phyloP scores from a whole-genome alignment of 2,888 invertebrate genomes.

The Corbicula japonica region DNA sequence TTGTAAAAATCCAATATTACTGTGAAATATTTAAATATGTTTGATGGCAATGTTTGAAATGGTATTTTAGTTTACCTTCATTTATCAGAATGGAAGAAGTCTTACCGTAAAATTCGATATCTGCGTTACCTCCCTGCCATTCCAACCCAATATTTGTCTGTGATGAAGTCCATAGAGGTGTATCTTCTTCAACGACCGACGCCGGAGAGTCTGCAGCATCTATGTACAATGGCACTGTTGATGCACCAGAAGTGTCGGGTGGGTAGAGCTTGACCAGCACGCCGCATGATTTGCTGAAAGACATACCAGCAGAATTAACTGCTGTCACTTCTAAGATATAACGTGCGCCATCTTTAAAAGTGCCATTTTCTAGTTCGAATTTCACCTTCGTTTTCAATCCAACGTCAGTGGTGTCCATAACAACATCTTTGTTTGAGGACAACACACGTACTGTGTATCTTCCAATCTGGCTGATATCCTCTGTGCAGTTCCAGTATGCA shows the following conservation, averaged over 20 bases:
- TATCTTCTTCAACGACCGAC: slow-evolving; percentile 9
- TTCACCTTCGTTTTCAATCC: slow-evolving; percentile 42
- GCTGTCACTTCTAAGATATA: slow-evolving; percentile 67
- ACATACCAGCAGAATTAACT: slow-evolving; percentile 61
- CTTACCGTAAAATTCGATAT: slow-evolving; percentile 59
- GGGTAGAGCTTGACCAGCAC: slow-evolving; percentile 49
- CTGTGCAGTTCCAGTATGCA: slow-evolving; percentile 65
- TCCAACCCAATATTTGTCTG: slow-evolving; percentile 50
- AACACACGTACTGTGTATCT: slow-evolving; percentile 48
- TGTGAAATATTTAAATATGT: too few relatives aligned
- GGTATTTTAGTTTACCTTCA: too few relatives aligned
- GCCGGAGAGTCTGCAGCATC: neutral
- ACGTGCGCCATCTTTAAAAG: slow-evolving; percentile 51
- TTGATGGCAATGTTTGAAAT: too few relatives aligned
- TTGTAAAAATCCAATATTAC: too few relatives aligned
- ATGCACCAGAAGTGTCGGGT: slow-evolving; percentile 35
- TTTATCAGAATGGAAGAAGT: too few relatives aligned
- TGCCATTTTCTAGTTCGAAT: slow-evolving; percentile 41
- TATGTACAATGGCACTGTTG: slow-evolving; percentile 36
- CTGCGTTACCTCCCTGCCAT: slow-evolving; percentile 51
- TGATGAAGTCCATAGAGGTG: slow-evolving; percentile 30
- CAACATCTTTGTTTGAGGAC: slow-evolving; percentile 15
- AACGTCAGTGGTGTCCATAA: slow-evolving; percentile 52
- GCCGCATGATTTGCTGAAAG: slow-evolving; percentile 15
- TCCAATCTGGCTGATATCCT: slow-evolving; percentile 58